Percentiles rank a stretch among this genome's conserved stretches.
These are phyloP conservation scores for Thalassoma bifasciatum DNA, from an alignment of 2,113 vertebrate genomes.

Conservation along the genomic window DNA sequence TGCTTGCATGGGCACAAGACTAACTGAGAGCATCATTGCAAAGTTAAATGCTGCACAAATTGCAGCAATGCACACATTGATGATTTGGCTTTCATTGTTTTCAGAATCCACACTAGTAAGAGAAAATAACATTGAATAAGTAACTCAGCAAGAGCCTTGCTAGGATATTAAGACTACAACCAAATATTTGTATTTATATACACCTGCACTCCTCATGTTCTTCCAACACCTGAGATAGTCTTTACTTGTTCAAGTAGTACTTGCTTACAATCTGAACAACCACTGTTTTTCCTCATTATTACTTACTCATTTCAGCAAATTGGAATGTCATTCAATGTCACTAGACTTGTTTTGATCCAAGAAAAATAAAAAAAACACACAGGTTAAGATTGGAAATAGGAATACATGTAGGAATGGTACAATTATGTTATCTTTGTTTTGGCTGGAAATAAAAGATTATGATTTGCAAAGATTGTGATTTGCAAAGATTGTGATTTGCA, in stretches of 20 bases:
- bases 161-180: no score
- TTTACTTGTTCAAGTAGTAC: background rate
- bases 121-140: no score
- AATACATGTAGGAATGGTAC: background rate
- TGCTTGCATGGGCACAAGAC: no score
- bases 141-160: no score
- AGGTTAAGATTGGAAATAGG: background rate
- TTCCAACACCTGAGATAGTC: background rate
- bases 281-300: background rate
- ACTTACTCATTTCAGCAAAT: background rate
- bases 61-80: no score
- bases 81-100: no score
- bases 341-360: background rate
- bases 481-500: constrained; percentile 34
- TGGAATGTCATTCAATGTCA: background rate
- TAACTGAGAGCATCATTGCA: no score
- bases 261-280: no score
- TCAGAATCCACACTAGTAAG: no score
- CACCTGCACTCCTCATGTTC: no score
- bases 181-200: no score
- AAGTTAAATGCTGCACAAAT: no score
- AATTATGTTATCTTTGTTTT: constrained; percentile 43
- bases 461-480: constrained; percentile 54
- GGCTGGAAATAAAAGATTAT: constrained; percentile 16
- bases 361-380: background rate